Evolutionary conservation across 2,888 invertebrate genomes (phyloP).

Genomic region (Philopedon plagiatum): DNA sequence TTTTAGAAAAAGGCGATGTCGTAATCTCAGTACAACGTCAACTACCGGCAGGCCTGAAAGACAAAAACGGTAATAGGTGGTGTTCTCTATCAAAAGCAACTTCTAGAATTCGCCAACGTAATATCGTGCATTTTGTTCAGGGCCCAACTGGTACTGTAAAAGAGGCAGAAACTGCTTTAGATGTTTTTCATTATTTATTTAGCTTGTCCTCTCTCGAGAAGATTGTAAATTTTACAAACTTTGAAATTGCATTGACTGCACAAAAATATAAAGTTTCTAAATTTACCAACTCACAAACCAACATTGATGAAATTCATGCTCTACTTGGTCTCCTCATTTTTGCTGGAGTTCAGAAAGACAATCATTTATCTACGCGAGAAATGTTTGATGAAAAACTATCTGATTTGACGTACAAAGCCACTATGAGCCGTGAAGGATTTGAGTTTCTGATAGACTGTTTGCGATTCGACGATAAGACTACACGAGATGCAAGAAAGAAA

Average conservation of each 20-base stretch:
- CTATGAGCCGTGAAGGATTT: constrained; percentile 33
- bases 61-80: constrained; percentile 3
- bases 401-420: constrained; percentile 14
- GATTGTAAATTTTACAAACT: constrained; percentile 4
- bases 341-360: background rate
- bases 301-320: background rate
- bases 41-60: background rate
- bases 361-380: background rate
- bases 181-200: constrained; percentile 8
- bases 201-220: background rate
- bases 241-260: background rate
- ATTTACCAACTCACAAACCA: background rate
- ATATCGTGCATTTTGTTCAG: constrained; percentile 1
- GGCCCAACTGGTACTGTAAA: background rate
- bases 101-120: background rate
- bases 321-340: background rate
- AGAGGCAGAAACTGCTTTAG: constrained; percentile 2
- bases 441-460: constrained; percentile 16
- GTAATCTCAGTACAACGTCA: background rate
- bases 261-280: background rate
- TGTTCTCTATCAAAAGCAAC: background rate
- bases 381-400: background rate
- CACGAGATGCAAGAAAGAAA: constrained; percentile 52
- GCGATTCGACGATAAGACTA: background rate
- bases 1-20: background rate